Conservation (phyloP, 2,113 vertebrate species). For the Mastomys natalensis region DNA sequence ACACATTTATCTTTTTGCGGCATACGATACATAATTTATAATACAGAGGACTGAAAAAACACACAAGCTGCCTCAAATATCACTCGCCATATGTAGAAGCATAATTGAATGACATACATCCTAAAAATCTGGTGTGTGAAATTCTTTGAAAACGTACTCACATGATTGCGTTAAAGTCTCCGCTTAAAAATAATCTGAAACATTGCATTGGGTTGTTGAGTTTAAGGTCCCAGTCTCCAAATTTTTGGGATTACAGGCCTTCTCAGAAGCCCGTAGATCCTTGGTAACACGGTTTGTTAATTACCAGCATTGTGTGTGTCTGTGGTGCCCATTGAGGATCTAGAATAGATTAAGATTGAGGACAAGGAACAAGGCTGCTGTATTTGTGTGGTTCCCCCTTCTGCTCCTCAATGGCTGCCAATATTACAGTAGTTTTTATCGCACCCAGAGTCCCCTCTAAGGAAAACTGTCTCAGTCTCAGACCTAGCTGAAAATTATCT, state of each 20-base stretch:
- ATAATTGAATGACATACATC: background rate
- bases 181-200: conserved; percentile 49
- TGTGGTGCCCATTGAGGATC: accelerated
- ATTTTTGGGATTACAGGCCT: background rate
- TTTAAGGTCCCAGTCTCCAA: background rate
- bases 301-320: background rate
- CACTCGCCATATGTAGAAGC: background rate
- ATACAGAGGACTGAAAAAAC: background rate
- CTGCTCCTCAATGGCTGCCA: background rate
- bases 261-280: background rate
- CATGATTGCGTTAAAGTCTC: background rate
- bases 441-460: background rate
- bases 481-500: background rate
- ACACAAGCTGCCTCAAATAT: conserved; percentile 14
- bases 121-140: background rate
- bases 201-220: background rate
- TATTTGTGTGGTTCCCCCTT: background rate
- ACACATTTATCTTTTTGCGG: conserved; percentile 33
- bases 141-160: background rate
- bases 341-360: background rate
- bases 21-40: background rate
- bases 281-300: accelerated
- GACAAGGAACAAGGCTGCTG: background rate
- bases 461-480: background rate
- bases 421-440: background rate